These are phyloP conservation scores for Phainopepla nitens DNA, from an alignment of 2,113 vertebrate species.

Conservation along the genomic window DNA sequence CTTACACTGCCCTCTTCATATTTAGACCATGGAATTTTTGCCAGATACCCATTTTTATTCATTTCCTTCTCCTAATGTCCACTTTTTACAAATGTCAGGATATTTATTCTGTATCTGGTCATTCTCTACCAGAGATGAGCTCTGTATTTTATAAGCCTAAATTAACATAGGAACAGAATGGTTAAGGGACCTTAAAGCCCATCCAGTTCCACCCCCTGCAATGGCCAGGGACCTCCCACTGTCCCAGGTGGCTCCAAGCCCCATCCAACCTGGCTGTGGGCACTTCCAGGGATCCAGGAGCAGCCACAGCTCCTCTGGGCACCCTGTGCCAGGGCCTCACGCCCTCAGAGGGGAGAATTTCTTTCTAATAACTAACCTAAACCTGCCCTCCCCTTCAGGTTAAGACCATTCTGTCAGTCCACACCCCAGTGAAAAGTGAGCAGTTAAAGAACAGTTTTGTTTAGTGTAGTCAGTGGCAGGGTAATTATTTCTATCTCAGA, in stretches of 20 bases:
- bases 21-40: not conserved
- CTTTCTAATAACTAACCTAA: not conserved
- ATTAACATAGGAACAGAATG: not conserved
- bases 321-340: not conserved
- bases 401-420: not conserved
- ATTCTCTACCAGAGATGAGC: not conserved
- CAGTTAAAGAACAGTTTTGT: not conserved
- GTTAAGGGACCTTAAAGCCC: not conserved
- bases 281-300: not conserved
- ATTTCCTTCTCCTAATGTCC: not conserved
- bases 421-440: not conserved
- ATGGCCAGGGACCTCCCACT: not conserved
- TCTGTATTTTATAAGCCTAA: not conserved
- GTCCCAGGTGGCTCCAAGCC: rapidly evolving
- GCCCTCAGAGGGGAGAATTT: not conserved
- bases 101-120: not conserved
- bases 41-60: not conserved
- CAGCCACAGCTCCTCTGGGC: not conserved
- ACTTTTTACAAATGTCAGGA: not conserved
- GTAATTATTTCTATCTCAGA: not conserved
- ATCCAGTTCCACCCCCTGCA: too few species aligned
- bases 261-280: not conserved
- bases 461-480: not conserved
- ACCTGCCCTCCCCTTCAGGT: not conserved
- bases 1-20: not conserved